phyloP scores from a whole-genome alignment of 1,140 invertebrate genomes.

The Micrasema longulum region DNA sequence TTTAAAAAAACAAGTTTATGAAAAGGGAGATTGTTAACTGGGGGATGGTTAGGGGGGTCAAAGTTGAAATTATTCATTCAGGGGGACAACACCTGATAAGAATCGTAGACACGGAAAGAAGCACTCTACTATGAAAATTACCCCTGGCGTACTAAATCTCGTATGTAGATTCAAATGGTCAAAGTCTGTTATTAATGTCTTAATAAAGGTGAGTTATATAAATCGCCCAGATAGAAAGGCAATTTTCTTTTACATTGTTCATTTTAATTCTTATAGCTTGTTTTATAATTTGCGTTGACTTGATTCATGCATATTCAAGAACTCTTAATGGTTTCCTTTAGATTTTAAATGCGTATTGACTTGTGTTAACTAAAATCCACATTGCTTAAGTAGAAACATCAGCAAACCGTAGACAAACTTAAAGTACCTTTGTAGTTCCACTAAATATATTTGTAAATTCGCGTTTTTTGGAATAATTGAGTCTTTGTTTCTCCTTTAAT shows the following conservation, averaged over 20 bases:
- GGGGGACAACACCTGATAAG: constrained; percentile 51
- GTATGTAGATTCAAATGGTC: constrained; percentile 48
- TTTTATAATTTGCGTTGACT: constrained; percentile 7
- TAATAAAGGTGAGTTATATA: constrained; percentile 51
- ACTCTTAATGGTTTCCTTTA: too few relatives aligned
- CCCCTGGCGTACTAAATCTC: constrained; percentile 35
- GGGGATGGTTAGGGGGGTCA: constrained; percentile 10
- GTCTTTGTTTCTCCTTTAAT: too few relatives aligned
- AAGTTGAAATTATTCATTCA: constrained; percentile 40
- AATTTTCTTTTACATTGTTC: constrained; percentile 24
- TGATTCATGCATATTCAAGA: constrained; percentile 1
- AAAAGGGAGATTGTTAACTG: constrained; percentile 19
- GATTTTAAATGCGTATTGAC: too few relatives aligned
- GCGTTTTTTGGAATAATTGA: too few relatives aligned
- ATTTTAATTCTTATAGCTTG: background rate
- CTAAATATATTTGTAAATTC: too few relatives aligned
- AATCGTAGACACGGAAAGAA: constrained; percentile 48
- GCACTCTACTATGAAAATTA: constrained; percentile 35
- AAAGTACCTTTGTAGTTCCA: too few relatives aligned
- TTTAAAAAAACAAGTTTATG: constrained; percentile 25
- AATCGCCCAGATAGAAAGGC: constrained; percentile 9
- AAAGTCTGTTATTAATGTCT: constrained; percentile 52
- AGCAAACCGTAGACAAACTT: too few relatives aligned
- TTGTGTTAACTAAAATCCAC: too few relatives aligned
- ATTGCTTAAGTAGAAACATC: too few relatives aligned